Evolutionary conservation across 2,888 invertebrate genomes (phyloP).

Genomic region (Podotricha telesiphe): DNA sequence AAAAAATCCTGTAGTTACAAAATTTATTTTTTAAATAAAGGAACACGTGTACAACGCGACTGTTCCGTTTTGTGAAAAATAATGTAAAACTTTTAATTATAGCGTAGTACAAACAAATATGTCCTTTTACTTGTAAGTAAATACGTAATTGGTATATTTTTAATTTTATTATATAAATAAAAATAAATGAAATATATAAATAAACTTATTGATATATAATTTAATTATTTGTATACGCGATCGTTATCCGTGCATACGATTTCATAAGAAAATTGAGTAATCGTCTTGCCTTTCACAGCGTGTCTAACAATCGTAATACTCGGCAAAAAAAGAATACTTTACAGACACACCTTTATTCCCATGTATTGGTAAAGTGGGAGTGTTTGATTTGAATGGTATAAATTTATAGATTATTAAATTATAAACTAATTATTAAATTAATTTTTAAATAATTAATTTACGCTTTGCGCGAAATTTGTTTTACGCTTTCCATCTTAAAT

Average conservation of each 20-base stretch:
- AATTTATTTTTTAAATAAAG: background rate
- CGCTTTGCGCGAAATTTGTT: no score
- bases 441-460: no score
- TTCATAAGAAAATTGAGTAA: constrained; percentile 46
- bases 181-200: background rate
- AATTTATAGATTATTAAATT: no score
- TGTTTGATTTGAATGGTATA: background rate
- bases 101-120: no score
- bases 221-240: constrained; percentile 18
- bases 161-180: background rate
- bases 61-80: background rate
- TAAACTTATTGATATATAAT: constrained; percentile 1
- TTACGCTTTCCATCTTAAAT: no score
- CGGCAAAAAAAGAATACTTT: constrained; percentile 16
- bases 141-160: background rate
- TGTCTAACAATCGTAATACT: constrained; percentile 10
- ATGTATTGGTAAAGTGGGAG: background rate
- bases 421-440: no score
- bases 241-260: constrained; percentile 31
- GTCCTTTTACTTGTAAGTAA: no score
- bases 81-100: background rate
- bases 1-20: background rate
- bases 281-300: constrained; percentile 45
- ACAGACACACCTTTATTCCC: background rate
- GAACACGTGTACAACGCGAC: background rate